These are phyloP conservation scores for Pimpla rufipes DNA, from an alignment of 2,888 invertebrate genomes.

Conservation along the genomic window DNA sequence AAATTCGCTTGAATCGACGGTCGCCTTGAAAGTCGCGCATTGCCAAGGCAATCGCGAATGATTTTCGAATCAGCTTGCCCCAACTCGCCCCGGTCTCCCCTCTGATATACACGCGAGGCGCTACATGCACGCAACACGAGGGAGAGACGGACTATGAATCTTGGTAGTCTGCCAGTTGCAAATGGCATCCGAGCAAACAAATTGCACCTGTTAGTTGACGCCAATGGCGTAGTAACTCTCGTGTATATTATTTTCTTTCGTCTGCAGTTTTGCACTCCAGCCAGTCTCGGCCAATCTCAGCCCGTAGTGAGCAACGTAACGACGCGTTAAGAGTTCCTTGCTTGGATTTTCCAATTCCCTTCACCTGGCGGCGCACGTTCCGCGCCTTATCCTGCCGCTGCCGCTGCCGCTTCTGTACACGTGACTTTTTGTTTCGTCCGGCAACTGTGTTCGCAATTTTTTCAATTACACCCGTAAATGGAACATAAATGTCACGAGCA, in stretches of 20 bases:
- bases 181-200: conserved; percentile 69
- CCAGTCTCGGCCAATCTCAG: conserved; percentile 14
- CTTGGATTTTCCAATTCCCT: conserved; percentile 51
- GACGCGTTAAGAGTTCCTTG: conserved; percentile 33
- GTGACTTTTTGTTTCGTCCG: conserved; percentile 16
- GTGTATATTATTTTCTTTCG: conserved; percentile 28
- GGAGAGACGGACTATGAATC: conserved; percentile 41
- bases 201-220: conserved; percentile 71
- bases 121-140: background rate
- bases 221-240: conserved; percentile 61
- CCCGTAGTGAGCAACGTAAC: conserved; percentile 2
- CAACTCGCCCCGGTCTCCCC: conserved; percentile 16
- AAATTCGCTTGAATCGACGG: background rate
- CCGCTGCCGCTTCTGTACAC: background rate
- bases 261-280: conserved; percentile 9
- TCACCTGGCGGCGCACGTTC: conserved; percentile 24
- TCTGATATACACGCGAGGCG: background rate
- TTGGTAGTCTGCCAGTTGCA: conserved; percentile 70
- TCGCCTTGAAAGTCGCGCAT: background rate
- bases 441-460: background rate
- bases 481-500: background rate
- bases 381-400: background rate
- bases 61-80: background rate
- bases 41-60: background rate
- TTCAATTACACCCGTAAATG: background rate